Evolutionary conservation across 2,888 invertebrate genomes (phyloP), one percentile per base, ranked within the genome.

Genomic region (Athrips mouffetella): DNA sequence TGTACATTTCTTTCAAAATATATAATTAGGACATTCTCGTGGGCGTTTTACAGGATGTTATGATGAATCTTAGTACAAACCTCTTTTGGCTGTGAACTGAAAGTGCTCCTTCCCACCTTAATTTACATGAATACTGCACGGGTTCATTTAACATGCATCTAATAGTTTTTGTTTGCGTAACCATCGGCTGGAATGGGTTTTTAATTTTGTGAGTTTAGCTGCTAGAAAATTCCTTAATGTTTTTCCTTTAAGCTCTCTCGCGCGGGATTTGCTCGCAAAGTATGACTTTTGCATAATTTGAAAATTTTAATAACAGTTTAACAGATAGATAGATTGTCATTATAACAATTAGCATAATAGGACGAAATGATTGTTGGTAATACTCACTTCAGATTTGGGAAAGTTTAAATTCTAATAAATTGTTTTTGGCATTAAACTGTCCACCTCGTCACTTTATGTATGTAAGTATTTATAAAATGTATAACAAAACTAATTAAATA

Each of bases 51-150:
- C 11, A 33, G 16, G 2, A 15, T 16, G 33, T 33, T 33, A 37
- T 1, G 18, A 21, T n/a, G 21, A n/a, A n/a, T n/a, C n/a, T n/a
- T 20, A 10, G 21, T 37, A 21, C 37, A 2, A 11, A 21, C 2
- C 37, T 37, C 37, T 20, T n/a, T 37, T 37, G 5, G 10, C 11
- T 1, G 2, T 2, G 37, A 11, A 7, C 20, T 20, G 18, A 37
- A 21, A 63, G 66, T 62, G 63, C 59, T 63, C 70, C 65, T 68
- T 59, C 67, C 67, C 62, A 61, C 66, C 68, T 72, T 73, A 66
- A 79, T 80, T 78, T 77, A 71, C 76, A 75, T 73, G 65, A 81
- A 76, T 70, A 73, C 67, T 72, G 66, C 59, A 60, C 59, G 52
- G 53, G 57, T 60, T 65, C 60, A 59, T 57, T 61, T 67, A 62